These are phyloP conservation scores for Berghia stephanieae DNA, from an alignment of 1,140 invertebrate genomes.

Conservation along the genomic window DNA sequence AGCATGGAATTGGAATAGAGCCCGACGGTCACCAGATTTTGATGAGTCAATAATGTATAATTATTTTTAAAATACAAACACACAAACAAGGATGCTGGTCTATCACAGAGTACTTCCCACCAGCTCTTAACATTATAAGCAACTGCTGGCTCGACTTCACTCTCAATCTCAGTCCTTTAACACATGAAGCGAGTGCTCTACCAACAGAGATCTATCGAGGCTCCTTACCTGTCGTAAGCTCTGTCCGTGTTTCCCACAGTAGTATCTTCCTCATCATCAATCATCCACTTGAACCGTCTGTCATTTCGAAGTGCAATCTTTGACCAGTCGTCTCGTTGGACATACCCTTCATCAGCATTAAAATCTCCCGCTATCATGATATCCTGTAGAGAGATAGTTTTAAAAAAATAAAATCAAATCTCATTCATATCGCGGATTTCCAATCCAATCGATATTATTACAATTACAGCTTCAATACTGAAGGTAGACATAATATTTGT, in stretches of 20 bases:
- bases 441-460: not conserved
- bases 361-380: conserved; percentile 65
- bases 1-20: not conserved
- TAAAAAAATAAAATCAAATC: too few species aligned
- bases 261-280: conserved; percentile 62
- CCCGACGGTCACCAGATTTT: not conserved
- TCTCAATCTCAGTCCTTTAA: too few species aligned
- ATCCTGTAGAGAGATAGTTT: conserved; percentile 50
- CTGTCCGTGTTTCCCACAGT: conserved; percentile 59
- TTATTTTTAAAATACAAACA: not conserved
- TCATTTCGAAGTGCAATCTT: conserved; percentile 54
- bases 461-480: too few species aligned
- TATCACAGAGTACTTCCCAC: too few species aligned
- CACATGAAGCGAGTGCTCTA: too few species aligned
- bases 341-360: conserved; percentile 65
- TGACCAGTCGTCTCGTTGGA: conserved; percentile 48
- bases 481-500: not conserved
- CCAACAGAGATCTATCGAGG: too few species aligned
- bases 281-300: conserved; percentile 60
- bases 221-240: conserved; percentile 64
- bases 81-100: not conserved
- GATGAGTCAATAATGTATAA: not conserved
- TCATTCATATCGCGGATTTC: too few species aligned
- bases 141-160: not conserved
- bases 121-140: not conserved